Evolutionary conservation across 2,888 invertebrate species (phyloP).

Genomic region (Mycalesis mineus): DNA sequence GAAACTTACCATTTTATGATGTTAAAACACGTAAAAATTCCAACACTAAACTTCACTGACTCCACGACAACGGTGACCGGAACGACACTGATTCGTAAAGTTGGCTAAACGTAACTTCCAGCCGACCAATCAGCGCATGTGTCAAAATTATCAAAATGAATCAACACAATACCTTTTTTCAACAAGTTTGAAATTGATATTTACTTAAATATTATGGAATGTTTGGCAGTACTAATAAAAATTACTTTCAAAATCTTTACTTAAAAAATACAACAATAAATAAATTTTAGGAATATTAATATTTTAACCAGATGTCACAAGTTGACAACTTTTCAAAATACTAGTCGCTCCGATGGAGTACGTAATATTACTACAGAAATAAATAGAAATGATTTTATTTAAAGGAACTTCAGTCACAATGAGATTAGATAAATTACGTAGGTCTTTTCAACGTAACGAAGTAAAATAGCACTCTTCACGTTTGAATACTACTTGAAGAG

Average conservation of each 20-base stretch:
- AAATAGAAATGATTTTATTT: conserved; percentile 36
- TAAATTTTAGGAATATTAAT: conserved; percentile 11
- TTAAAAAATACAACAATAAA: conserved; percentile 5
- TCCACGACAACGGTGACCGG: conserved; percentile 76
- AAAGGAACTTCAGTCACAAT: conserved; percentile 35
- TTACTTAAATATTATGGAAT: conserved; percentile 19
- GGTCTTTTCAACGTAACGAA: conserved; percentile 35
- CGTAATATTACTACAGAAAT: conserved; percentile 34
- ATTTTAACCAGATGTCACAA: conserved; percentile 33
- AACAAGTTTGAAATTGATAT: conserved; percentile 17
- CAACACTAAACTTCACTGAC: conserved; percentile 74
- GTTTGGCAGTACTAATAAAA: conserved; percentile 3
- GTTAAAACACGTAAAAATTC: conserved; percentile 73
- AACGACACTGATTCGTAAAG: conserved; percentile 72
- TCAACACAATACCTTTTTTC: conserved; percentile 48
- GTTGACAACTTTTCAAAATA: conserved; percentile 53
- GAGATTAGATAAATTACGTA: conserved; percentile 45
- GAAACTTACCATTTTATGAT: conserved; percentile 78
- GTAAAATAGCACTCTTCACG: conserved; percentile 45
- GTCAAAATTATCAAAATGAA: conserved; percentile 58
- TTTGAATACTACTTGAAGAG: conserved; percentile 47
- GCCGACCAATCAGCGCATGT: conserved; percentile 73
- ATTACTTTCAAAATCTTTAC: conserved; percentile 9
- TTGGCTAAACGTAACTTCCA: conserved; percentile 64
- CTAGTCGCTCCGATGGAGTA: conserved; percentile 43